Base-by-base conservation (phyloP, 1,140 invertebrate species). In the Drosophila pseudoobscura region DNA sequence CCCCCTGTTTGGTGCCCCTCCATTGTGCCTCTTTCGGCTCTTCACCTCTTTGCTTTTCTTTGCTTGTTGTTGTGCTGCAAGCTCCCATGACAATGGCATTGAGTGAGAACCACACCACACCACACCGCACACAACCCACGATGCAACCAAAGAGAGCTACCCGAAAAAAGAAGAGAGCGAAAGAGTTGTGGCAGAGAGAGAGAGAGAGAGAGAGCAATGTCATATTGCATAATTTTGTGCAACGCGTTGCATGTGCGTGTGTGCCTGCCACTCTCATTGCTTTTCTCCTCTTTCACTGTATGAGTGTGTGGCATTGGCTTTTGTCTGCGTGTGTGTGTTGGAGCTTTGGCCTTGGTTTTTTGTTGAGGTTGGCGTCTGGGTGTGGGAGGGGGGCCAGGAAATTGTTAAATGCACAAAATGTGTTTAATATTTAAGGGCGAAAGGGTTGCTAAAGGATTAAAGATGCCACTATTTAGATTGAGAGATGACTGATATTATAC, bases 1-100 rank as follows among this genome's bases (percentile, higher is more conserved):
- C 43, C 44, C 46, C 43, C 24, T 26, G 24, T 26, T 26, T 3
- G 4, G 5, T 26, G 24, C 24, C 24, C 24, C 24, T 24, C 24
- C 24, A 5, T 24, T 24, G 24, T 24, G 4, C 24, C 24, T 4
- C 24, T 24, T 24, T 44, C 15, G 39, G 7, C 22, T 7, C 29
- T 50, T 22, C 6, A 4, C 17, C 39, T 63, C 43, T 60, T 55
- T 62, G 51, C 46, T 35, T 62, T 62, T 60, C 43, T 60, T 55
- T 62, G 51, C 46, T 35, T 62, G 39, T 44, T 46, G 50, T 41
- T 60, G n/a, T 61, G 59, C 26, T 26, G 54, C 49, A 61, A 58
- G 60, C 83, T 72, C 55, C 85, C 78, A 87, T 90, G 87, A 73
- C 87, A 89, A 87, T 89, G 87, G 87, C 82, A 89, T 87, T 89